phyloP scores from a whole-genome alignment of 2,797 vertebrate genomes.

The Phyllotis vaccarum region DNA sequence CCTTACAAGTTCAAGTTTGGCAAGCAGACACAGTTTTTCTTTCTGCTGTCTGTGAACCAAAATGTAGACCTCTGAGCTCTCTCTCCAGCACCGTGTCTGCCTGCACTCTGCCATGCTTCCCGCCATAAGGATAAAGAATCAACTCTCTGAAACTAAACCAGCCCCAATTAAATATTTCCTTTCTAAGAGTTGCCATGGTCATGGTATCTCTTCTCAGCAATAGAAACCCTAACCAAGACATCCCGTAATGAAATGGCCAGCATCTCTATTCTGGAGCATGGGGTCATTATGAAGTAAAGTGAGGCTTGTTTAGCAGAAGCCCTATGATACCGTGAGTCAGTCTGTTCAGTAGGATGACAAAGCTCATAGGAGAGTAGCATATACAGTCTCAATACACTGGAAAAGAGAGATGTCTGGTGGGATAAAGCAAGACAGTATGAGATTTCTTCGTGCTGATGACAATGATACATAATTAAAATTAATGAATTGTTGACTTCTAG shows the following conservation, averaged over 20 bases:
- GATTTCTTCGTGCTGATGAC: not conserved
- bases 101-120: too few species aligned
- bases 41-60: not conserved
- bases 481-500: not conserved
- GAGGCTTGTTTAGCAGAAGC: not conserved
- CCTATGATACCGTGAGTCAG: not conserved
- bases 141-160: not conserved
- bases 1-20: not conserved
- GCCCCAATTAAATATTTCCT: not conserved
- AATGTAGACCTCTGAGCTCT: not conserved
- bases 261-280: not conserved
- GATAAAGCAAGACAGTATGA: not conserved
- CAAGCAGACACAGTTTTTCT: not conserved
- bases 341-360: not conserved
- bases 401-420: not conserved
- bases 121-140: not conserved
- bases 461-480: not conserved
- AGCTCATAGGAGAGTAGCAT: too few species aligned
- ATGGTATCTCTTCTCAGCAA: not conserved
- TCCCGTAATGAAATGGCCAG: not conserved
- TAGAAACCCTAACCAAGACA: not conserved
- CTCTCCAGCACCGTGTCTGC: not conserved
- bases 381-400: too few species aligned
- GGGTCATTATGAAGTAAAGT: not conserved
- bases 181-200: not conserved